Evolutionary conservation across 64 coral and sea anemone genomes (phyloP), one percentile per base, ranked within the genome.

Genomic region (Stichodactyla mertensii): DNA sequence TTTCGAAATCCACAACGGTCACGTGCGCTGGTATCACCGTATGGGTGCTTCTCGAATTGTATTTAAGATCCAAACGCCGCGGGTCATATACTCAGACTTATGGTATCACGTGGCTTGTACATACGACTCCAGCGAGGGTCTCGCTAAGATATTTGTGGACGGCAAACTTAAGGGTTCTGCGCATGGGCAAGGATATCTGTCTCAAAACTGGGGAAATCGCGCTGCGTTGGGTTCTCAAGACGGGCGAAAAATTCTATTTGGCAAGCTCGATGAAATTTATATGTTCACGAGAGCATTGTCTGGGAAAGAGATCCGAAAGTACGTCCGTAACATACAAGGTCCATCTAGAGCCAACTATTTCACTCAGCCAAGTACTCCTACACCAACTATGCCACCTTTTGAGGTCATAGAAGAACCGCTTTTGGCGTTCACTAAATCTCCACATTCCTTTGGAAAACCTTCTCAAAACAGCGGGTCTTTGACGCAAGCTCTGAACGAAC

Each of bases 81-180:
- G 61, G 80, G 77, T 87, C 62, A 74, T 99, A 57, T 84, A 79
- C 52, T 85, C 93, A 2, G 90, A 91, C 27, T 15, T 86, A 8
- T 99, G 97, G 97, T 92, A 94, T 61, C 97, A 99, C 93, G 86
- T 99, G 51, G 93, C 86, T 83, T 93, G 70, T 36, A 99, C 97
- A 51, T 99, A 99, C 52, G 88, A 95, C 57, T 99, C 97, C 28
- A 77, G 61, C 52, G 86, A 71, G 28, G 77, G 84, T 59, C 53
- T 87, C 27, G 97, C 93, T 61, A 95, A 86, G 20, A 79, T 95
- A 16, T 93, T 90, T 87, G 58, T 95, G 3, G 92, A 99, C 52
- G 97, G 97, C 83, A 82, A 92, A 19, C 55, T 95, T 52, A 61
- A 67, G 45, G 97, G 92, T 0, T 78, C 86, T 11, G 86, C 83